These are phyloP conservation scores for Ceryle rudis DNA, from an alignment of 2,797 vertebrate genomes.

Conservation along the genomic window DNA sequence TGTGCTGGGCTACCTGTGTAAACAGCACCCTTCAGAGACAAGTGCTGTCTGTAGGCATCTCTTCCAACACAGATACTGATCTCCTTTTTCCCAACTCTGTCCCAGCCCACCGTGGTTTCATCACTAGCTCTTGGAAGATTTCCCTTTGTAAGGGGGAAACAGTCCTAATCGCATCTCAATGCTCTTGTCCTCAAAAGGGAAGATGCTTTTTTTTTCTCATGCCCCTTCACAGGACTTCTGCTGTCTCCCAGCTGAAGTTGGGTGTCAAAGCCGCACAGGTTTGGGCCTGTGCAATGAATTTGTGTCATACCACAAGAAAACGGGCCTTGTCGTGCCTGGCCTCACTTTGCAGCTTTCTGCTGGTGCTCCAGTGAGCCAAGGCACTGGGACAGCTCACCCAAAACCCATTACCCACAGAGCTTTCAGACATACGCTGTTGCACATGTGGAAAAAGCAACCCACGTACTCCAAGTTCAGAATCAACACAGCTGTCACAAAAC, in stretches of 20 bases:
- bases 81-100: not conserved
- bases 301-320: not conserved
- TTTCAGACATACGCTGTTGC: rapidly evolving
- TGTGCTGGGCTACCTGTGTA: not conserved
- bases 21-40: not conserved
- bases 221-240: not conserved
- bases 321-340: conserved; percentile 17
- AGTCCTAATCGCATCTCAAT: not conserved
- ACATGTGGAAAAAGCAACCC: rapidly evolving
- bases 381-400: not conserved
- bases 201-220: not conserved
- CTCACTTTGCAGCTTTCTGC: conserved; percentile 3
- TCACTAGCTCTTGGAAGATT: not conserved
- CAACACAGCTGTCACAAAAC: not conserved
- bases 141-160: not conserved
- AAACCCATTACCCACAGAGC: not conserved
- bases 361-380: not conserved
- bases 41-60: not conserved
- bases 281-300: conserved; percentile 22
- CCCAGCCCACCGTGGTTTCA: not conserved
- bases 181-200: not conserved
- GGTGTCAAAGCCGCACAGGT: conserved; percentile 2
- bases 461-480: not conserved
- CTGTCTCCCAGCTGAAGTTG: not conserved
- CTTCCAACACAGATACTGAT: rapidly evolving